These are phyloP conservation scores for Merops nubicus DNA, from an alignment of 2,113 vertebrate species.

Conservation along the genomic window DNA sequence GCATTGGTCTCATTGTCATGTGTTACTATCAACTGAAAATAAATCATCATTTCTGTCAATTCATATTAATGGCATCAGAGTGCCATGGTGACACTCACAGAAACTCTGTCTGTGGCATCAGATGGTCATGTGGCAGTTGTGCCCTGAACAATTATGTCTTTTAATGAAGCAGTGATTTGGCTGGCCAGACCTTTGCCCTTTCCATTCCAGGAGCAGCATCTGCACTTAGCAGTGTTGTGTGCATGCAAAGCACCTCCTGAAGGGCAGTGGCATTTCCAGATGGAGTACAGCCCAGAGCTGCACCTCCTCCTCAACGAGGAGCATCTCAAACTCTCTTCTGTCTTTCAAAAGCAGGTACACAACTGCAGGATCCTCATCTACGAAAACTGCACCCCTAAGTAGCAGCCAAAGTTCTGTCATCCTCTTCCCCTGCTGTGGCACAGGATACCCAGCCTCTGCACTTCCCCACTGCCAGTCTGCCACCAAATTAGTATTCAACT, in stretches of 20 bases:
- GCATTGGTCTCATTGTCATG: not conserved
- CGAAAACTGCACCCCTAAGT: not conserved
- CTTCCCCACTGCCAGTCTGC: constrained; percentile 47
- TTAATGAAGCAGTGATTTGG: not conserved
- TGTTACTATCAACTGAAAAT: not conserved
- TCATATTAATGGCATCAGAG: not conserved
- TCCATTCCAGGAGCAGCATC: not conserved
- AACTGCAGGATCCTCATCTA: not conserved
- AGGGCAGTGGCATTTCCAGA: not conserved
- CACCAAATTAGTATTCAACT: constrained; percentile 67
- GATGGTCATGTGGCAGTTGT: not conserved
- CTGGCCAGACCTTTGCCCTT: not conserved
- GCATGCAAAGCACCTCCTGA: not conserved
- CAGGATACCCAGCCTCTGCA: not conserved
- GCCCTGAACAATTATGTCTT: not conserved
- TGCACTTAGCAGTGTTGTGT: not conserved
- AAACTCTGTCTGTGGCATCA: not conserved
- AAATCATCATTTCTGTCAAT: not conserved
- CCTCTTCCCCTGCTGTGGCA: not conserved
- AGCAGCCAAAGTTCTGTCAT: not conserved
- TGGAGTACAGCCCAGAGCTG: not conserved
- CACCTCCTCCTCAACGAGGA: not conserved
- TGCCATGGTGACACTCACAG: not conserved
- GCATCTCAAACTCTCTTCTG: not conserved
- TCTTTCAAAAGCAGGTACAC: not conserved